Conservation (phyloP, 2,888 invertebrate genomes). For the Tridacna crocea region DNA sequence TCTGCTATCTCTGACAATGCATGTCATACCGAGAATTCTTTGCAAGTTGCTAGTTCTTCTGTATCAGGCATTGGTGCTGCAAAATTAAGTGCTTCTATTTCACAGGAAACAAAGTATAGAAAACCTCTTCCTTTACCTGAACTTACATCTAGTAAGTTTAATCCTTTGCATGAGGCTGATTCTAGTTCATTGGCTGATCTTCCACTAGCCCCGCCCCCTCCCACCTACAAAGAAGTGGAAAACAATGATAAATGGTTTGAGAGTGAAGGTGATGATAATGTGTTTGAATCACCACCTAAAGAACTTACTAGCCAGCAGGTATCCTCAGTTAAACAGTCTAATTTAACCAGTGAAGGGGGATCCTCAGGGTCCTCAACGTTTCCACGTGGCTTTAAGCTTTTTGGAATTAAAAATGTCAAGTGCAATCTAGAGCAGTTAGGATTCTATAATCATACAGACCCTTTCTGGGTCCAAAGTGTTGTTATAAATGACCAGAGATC, state of each 20-base stretch:
- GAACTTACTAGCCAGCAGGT: slow-evolving; percentile 33
- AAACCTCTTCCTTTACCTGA: slow-evolving; percentile 52
- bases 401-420: slow-evolving; percentile 73
- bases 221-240: slow-evolving; percentile 49
- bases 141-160: slow-evolving; percentile 35
- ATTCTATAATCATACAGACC: slow-evolving; percentile 76
- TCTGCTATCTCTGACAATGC: slow-evolving; percentile 28
- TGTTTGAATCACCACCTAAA: slow-evolving; percentile 61
- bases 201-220: slow-evolving; percentile 70
- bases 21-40: slow-evolving; percentile 10
- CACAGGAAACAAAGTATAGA: slow-evolving; percentile 36
- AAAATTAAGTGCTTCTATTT: slow-evolving; percentile 11
- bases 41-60: slow-evolving; percentile 25
- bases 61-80: slow-evolving; percentile 12
- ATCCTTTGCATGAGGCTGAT: slow-evolving; percentile 55
- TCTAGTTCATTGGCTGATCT: slow-evolving; percentile 67
- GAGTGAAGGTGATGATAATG: slow-evolving; percentile 67
- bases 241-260: slow-evolving; percentile 42
- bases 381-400: slow-evolving; percentile 68
- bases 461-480: slow-evolving; percentile 80
- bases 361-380: slow-evolving; percentile 68
- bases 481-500: slow-evolving; percentile 65
- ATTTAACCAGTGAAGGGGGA: slow-evolving; percentile 61
- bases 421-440: slow-evolving; percentile 79
- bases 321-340: slow-evolving; percentile 37